Percentiles rank a stretch among this genome's conserved stretches.
phyloP scores from a whole-genome alignment of 2,797 vertebrate species.

The Sebastes nivosus region DNA sequence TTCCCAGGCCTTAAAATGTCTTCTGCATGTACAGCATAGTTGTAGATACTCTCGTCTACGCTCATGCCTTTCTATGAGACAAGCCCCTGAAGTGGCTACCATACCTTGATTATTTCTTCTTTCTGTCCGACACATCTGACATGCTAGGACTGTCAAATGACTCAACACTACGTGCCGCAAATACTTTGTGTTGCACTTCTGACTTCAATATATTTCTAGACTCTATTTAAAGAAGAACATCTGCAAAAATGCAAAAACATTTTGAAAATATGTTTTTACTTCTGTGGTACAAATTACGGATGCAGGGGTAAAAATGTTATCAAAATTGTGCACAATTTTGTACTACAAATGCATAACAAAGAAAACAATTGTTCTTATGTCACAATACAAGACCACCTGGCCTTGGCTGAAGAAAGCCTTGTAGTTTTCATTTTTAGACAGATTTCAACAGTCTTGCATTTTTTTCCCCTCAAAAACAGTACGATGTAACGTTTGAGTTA shows the following conservation, averaged over 20 bases:
- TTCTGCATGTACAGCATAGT: background rate
- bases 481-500: too few species aligned
- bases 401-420: background rate
- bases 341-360: background rate
- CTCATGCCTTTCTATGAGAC: background rate
- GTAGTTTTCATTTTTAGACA: too few species aligned
- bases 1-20: background rate
- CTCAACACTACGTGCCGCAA: background rate
- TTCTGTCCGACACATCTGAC: background rate
- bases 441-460: too few species aligned
- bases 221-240: background rate
- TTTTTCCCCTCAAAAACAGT: too few species aligned
- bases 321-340: background rate
- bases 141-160: background rate
- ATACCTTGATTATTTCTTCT: background rate
- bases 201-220: background rate
- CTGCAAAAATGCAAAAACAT: background rate
- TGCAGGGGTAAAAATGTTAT: background rate
- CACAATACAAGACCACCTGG: background rate
- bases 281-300: background rate
- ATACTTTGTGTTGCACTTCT: background rate
- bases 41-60: background rate
- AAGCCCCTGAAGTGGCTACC: background rate
- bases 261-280: background rate
- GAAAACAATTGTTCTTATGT: background rate